A percentile compares a stretch with the other conserved stretches of the same genome.
These are phyloP conservation scores for Netelia fuscicornis DNA, from an alignment of 2,888 invertebrate genomes.

Conservation along the genomic window DNA sequence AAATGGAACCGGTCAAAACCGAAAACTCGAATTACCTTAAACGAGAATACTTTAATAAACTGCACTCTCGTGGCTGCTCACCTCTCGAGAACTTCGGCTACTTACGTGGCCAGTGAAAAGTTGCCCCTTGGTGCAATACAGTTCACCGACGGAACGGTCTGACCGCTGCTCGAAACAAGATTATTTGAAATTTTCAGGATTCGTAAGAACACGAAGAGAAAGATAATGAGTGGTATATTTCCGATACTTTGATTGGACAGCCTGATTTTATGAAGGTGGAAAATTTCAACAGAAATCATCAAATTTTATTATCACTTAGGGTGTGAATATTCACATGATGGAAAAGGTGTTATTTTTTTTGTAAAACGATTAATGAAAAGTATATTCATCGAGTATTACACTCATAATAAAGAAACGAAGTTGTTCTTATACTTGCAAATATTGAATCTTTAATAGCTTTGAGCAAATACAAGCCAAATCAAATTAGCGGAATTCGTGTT, in stretches of 20 bases:
- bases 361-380: too few species aligned
- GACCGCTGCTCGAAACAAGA: background rate
- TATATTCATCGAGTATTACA: too few species aligned
- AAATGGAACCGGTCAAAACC: background rate
- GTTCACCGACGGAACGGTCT: background rate
- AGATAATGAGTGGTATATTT: background rate
- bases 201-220: background rate
- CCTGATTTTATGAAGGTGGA: background rate
- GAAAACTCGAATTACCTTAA: constrained; percentile 40
- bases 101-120: background rate
- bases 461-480: too few species aligned
- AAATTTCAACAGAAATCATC: background rate
- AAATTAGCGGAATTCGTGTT: too few species aligned
- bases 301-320: background rate
- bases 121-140: background rate
- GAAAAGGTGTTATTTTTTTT: too few species aligned
- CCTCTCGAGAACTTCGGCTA: constrained; percentile 8
- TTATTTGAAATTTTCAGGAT: constrained; percentile 25
- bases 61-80: constrained; percentile 47
- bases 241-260: background rate
- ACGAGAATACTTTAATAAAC: constrained; percentile 49
- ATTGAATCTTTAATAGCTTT: too few species aligned
- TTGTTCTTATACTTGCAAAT: too few species aligned
- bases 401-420: too few species aligned
- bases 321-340: too few species aligned